phyloP scores from a whole-genome alignment of 1,140 invertebrate genomes.

The Drosophila bipectinata region DNA sequence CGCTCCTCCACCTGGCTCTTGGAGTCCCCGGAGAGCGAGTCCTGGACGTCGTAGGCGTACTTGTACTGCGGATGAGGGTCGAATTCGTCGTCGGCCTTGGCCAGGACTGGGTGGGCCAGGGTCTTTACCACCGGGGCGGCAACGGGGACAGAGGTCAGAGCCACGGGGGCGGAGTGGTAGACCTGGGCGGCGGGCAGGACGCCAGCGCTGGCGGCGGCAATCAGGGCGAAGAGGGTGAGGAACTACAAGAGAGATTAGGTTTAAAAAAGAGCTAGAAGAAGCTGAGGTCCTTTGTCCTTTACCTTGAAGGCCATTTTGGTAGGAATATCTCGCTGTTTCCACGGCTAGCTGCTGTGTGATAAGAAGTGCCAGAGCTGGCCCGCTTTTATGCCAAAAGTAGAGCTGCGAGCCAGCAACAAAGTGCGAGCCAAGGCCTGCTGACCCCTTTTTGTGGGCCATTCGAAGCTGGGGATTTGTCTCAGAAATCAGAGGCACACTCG shows the following conservation, averaged over 20 bases:
- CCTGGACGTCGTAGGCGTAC: constrained; percentile 84
- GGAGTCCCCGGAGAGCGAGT: constrained; percentile 85
- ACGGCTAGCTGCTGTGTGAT: constrained; percentile 30
- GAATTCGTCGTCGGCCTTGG: constrained; percentile 59
- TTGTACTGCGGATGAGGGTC: constrained; percentile 84
- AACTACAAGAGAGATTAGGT: constrained; percentile 22
- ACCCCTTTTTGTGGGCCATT: constrained; percentile 8
- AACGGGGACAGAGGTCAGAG: constrained; percentile 37
- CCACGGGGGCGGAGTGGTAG: constrained; percentile 40
- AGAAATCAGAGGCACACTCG: background rate
- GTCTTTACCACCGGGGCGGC: constrained; percentile 31
- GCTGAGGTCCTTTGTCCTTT: background rate
- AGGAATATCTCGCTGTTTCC: constrained; percentile 1
- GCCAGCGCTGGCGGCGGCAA: constrained; percentile 46
- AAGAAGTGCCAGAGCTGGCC: constrained; percentile 10
- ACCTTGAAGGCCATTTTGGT: constrained; percentile 62
- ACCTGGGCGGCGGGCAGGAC: constrained; percentile 45
- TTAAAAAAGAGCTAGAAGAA: background rate
- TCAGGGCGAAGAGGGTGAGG: constrained; percentile 47
- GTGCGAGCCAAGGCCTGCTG: constrained; percentile 8
- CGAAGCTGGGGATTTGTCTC: background rate
- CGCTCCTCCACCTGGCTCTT: constrained; percentile 86
- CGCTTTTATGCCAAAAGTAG: constrained; percentile 16
- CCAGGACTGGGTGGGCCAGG: constrained; percentile 46
- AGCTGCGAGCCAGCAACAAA: constrained; percentile 9